A percentile compares a stretch with the other conserved stretches of the same genome.
These are phyloP conservation scores for Lasioglossum morio DNA, from an alignment of 2,888 invertebrate species.

Conservation along the genomic window DNA sequence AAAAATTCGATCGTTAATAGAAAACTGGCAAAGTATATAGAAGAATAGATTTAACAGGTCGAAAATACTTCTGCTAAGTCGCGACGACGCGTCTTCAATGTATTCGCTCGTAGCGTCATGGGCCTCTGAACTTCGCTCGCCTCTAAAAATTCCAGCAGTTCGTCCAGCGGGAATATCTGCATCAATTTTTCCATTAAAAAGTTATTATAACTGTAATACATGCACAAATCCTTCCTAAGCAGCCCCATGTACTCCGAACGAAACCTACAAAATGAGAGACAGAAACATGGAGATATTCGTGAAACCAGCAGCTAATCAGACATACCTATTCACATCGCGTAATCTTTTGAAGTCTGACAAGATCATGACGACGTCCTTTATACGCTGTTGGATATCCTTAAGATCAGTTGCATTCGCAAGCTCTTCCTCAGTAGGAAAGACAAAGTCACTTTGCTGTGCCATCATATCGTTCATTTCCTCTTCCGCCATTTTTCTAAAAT, in stretches of 20 bases:
- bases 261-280: conserved; percentile 85
- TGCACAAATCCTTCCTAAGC: conserved; percentile 93
- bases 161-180: conserved; percentile 94
- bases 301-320: not conserved
- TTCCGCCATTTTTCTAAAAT: conserved; percentile 88
- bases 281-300: conserved; percentile 83
- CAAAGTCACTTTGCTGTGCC: conserved; percentile 90
- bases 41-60: not conserved
- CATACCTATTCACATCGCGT: conserved; percentile 86
- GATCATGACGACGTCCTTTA: conserved; percentile 93
- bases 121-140: conserved; percentile 98
- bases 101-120: conserved; percentile 97
- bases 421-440: conserved; percentile 92
- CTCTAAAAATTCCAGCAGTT: conserved; percentile 97
- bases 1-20: conserved; percentile 18
- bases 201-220: conserved; percentile 98
- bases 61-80: conserved; percentile 92
- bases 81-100: conserved; percentile 95
- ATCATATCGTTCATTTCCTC: conserved; percentile 94
- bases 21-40: not conserved
- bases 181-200: conserved; percentile 97
- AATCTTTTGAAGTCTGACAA: conserved; percentile 91
- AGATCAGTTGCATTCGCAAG: conserved; percentile 89
- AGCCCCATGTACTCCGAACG: conserved; percentile 93
- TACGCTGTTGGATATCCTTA: conserved; percentile 94